Evolutionary conservation across 2,797 vertebrate species (phyloP), one percentile per base, ranked within the genome.

Genomic region (Holocentrus rufus): DNA sequence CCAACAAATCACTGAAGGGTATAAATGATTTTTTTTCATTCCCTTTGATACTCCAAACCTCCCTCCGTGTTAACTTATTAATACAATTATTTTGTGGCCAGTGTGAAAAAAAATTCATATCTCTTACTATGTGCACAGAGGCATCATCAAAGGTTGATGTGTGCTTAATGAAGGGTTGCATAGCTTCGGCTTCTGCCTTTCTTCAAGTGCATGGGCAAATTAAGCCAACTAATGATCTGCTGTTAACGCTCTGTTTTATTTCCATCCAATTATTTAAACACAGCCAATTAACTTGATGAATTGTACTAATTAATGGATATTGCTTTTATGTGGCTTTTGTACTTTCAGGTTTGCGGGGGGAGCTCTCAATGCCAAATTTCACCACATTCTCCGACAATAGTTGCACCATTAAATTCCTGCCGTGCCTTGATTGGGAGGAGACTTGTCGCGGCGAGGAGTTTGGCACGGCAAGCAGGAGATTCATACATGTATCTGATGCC

Each of bases 251-350:
- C 56, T 69, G 73, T 82, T 89, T 90, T 83, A 85, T 85, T 82
- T 77, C 72, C 61, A 30, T 73, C 79, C 86, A 82, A 87, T 90
- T 86, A 91, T 84, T 89, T 79, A 85, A 87, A 85, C 83, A 85
- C 83, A 76, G 69, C 71, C 83, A 85, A 88, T 91, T 89, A 91
- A 87, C 76, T 81, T 85, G 88, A 88, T 78, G 81, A 77, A 84
- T 83, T 77, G 77, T 25, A 50, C 65, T 86, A 85, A 85, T 85
- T 80, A 84, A 85, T 82, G 77, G 58, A 79, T 84, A 77, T 79
- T 72, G 77, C 77, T 83, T 84, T 72, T 62, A 72, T 70, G 53
- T 66, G 62, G 66, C 66, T 77, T 82, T 80, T 74, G 77, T 80
- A 74, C 65, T 42, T 64, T 70, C 70, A 75, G 76, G 70, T 85